phyloP scores from a whole-genome alignment of 2,797 vertebrate genomes.

The Hoplostethus atlanticus region DNA sequence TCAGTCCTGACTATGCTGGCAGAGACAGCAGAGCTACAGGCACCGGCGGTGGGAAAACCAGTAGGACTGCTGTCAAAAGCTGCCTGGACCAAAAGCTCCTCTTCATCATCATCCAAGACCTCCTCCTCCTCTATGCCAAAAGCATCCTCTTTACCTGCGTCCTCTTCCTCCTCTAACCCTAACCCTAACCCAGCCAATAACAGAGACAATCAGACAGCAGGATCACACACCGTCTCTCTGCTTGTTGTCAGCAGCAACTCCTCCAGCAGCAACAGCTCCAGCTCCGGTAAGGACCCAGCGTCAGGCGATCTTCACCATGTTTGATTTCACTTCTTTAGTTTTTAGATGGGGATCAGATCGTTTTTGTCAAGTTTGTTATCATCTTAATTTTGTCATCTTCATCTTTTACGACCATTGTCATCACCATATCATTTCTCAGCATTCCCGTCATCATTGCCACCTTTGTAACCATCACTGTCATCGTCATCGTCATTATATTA shows the following conservation, averaged over 20 bases:
- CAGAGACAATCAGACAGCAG: slow-evolving; percentile 81
- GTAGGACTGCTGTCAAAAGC: slow-evolving; percentile 79
- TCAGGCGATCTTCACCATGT: slow-evolving; percentile 15
- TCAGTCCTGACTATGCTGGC: slow-evolving; percentile 73
- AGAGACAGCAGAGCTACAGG: slow-evolving; percentile 72
- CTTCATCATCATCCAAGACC: slow-evolving; percentile 62
- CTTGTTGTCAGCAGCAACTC: slow-evolving; percentile 72
- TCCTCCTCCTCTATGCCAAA: slow-evolving; percentile 57
- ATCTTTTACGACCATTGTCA: slow-evolving; percentile 2
- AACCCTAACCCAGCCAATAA: slow-evolving; percentile 74
- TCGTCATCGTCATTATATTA: slow-evolving; percentile 50
- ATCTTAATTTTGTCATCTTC: neutral
- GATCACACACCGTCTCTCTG: slow-evolving; percentile 72
- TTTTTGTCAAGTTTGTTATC: too few species aligned
- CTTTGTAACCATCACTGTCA: slow-evolving; percentile 32
- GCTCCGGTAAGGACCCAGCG: slow-evolving; percentile 83
- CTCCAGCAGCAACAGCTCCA: slow-evolving; percentile 61
- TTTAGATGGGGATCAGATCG: too few species aligned
- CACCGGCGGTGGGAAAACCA: slow-evolving; percentile 67
- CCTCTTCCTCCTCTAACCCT: slow-evolving; percentile 38
- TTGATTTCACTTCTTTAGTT: neutral
- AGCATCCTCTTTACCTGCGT: slow-evolving; percentile 48
- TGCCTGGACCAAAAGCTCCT: slow-evolving; percentile 71
- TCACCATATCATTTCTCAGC: slow-evolving; percentile 34
- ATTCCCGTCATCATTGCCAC: slow-evolving; percentile 32